phyloP scores from a whole-genome alignment of 2,797 vertebrate genomes.

The Valencia hispanica region DNA sequence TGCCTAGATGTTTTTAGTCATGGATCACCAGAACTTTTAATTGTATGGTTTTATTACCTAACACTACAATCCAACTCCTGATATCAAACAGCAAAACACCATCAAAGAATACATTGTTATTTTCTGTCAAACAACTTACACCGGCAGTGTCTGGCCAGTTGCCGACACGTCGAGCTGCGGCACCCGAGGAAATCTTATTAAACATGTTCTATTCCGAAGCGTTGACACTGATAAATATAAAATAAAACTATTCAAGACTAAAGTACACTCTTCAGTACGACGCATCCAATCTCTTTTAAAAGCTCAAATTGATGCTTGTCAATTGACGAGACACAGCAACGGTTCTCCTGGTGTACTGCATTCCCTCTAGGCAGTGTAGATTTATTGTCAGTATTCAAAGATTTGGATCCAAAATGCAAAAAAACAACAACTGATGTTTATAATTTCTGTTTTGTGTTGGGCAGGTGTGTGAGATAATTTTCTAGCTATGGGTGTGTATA shows the following conservation, averaged over 20 bases:
- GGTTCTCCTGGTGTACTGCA: background rate
- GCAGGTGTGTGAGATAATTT: background rate
- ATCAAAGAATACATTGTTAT: background rate
- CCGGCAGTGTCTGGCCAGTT: background rate
- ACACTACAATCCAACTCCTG: background rate
- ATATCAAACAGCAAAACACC: background rate
- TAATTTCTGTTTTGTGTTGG: background rate
- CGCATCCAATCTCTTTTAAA: background rate
- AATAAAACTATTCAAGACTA: background rate
- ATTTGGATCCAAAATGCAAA: background rate
- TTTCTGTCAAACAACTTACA: background rate
- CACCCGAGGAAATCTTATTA: background rate
- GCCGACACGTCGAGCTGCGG: background rate
- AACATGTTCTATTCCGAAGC: background rate
- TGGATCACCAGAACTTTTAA: background rate
- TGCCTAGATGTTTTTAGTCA: too few relatives aligned
- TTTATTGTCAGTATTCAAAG: background rate
- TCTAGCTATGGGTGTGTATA: conserved; percentile 14
- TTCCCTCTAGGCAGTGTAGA: background rate
- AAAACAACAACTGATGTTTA: background rate
- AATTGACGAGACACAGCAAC: too few relatives aligned
- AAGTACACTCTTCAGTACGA: background rate
- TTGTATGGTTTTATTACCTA: background rate
- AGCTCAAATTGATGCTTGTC: background rate
- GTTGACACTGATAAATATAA: background rate